A percentile compares a stretch with the other conserved stretches of the same genome.
Conservation (phyloP, 2,797 vertebrate genomes). For the Sebastes trivittatus region DNA sequence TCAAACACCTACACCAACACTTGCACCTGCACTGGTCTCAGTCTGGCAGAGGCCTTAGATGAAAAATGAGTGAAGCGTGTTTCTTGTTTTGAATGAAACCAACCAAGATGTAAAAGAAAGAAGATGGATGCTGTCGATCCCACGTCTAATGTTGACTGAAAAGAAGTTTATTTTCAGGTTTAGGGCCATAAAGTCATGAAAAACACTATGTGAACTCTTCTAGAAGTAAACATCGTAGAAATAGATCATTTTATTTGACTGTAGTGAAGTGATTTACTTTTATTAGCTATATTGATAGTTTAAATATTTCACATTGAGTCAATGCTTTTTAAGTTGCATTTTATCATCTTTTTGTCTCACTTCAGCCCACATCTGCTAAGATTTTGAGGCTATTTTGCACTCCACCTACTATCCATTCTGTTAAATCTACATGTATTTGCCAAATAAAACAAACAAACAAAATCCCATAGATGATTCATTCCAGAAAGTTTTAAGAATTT, state of each 20-base stretch:
- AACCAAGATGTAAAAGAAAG: conserved; percentile 10
- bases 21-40: conserved; percentile 26
- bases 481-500: background rate
- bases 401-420: background rate
- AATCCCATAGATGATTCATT: background rate
- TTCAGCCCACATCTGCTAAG: conserved; percentile 8
- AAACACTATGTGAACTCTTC: background rate
- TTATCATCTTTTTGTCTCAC: background rate
- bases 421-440: background rate
- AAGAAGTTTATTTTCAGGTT: background rate
- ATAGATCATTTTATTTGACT: background rate
- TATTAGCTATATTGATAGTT: background rate
- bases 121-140: background rate
- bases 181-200: background rate
- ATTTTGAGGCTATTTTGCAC: background rate
- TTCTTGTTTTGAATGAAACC: conserved; percentile 22
- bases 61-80: conserved; percentile 28
- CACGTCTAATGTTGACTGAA: background rate
- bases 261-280: background rate
- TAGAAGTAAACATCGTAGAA: background rate
- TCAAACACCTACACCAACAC: conserved; percentile 45
- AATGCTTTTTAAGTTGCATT: background rate
- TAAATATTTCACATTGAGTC: background rate
- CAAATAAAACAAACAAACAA: background rate
- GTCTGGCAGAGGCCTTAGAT: conserved; percentile 34